Conservation (phyloP, 2,797 vertebrate genomes). For the Gymnothorax reevesii region DNA sequence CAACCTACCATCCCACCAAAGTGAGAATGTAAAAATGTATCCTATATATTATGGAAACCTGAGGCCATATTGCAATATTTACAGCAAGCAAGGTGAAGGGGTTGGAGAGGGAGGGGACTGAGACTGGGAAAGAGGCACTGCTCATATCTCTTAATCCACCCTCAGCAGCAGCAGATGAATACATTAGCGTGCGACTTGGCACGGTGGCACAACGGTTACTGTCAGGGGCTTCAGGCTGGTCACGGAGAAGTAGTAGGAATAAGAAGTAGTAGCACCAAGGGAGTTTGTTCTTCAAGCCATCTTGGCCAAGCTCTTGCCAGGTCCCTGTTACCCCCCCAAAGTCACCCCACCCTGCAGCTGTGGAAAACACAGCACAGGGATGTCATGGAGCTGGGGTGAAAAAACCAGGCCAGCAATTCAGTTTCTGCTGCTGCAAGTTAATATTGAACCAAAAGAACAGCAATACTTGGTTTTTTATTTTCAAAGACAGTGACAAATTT, state of each 20-base stretch:
- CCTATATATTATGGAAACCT: neutral
- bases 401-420: conserved; percentile 31
- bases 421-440: neutral
- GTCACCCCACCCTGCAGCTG: conserved; percentile 57
- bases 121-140: neutral
- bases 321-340: conserved; percentile 28
- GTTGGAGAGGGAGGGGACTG: neutral
- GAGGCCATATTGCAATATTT: neutral
- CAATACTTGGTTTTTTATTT: neutral
- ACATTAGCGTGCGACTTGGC: conserved; percentile 49
- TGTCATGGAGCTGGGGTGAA: conserved; percentile 41
- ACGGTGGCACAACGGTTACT: neutral
- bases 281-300: conserved; percentile 58
- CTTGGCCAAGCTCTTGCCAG: conserved; percentile 60
- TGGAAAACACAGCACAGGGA: conserved; percentile 60
- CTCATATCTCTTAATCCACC: conserved; percentile 59
- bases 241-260: neutral
- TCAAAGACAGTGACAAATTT: neutral
- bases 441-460: neutral
- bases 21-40: neutral
- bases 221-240: conserved; percentile 1
- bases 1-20: neutral
- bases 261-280: conserved; percentile 3
- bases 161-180: conserved; percentile 57
- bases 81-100: conserved; percentile 7